Conservation (phyloP, 1,140 invertebrate species). For the Pseudomyrmex sp. region DNA sequence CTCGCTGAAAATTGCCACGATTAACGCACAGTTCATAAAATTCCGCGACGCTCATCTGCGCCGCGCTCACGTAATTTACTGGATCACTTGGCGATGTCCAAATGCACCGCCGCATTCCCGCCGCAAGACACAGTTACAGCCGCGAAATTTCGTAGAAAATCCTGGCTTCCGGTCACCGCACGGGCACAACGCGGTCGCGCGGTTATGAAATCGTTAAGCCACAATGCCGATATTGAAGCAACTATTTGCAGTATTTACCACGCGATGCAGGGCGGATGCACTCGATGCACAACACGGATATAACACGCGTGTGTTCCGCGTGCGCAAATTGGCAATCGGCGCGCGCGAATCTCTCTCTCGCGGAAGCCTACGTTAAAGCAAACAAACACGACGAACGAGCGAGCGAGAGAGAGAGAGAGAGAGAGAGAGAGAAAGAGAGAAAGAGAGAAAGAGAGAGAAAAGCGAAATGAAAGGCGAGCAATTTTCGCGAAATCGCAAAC, state of each 20-base stretch:
- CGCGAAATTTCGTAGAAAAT: constrained; percentile 57
- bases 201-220: constrained; percentile 60
- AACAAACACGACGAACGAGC: neutral
- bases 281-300: neutral
- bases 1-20: constrained; percentile 6
- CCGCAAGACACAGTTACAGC: constrained; percentile 35
- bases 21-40: constrained; percentile 1
- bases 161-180: constrained; percentile 33
- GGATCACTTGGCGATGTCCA: constrained; percentile 14
- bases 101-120: neutral
- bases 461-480: constrained; percentile 21
- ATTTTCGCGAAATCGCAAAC: constrained; percentile 64
- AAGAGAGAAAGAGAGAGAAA: neutral
- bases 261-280: constrained; percentile 37
- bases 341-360: constrained; percentile 23
- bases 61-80: neutral
- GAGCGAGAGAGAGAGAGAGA: no score
- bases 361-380: constrained; percentile 49
- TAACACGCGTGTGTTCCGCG: constrained; percentile 51
- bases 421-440: neutral
- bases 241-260: constrained; percentile 59
- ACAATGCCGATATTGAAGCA: constrained; percentile 56
- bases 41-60: neutral
- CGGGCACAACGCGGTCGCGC: constrained; percentile 31
- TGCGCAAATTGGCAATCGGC: constrained; percentile 61